phyloP scores from a whole-genome alignment of 1,140 invertebrate species.

The Drosophila nigromelanica region DNA sequence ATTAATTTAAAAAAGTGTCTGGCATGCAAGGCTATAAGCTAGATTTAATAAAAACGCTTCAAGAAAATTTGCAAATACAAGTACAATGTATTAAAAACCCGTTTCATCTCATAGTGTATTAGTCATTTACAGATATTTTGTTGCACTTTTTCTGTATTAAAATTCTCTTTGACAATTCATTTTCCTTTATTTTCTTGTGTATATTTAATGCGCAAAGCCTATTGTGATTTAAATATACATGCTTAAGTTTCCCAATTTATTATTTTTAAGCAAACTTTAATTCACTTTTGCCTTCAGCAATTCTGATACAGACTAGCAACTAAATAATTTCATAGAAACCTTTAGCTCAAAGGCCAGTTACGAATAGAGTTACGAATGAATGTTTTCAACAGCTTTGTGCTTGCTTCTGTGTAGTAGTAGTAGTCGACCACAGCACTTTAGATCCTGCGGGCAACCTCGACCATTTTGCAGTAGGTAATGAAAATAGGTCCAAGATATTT shows the following conservation, averaged over 20 bases:
- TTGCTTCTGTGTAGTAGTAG: not conserved
- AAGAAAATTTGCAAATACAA: too few species aligned
- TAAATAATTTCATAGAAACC: not conserved
- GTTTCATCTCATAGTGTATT: too few species aligned
- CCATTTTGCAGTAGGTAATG: not conserved
- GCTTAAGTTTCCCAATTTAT: not conserved
- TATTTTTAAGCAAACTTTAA: not conserved
- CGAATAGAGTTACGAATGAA: not conserved
- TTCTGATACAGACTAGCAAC: not conserved
- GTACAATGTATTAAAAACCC: too few species aligned
- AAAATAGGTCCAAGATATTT: not conserved
- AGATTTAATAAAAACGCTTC: too few species aligned
- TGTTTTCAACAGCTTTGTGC: constrained; percentile 3
- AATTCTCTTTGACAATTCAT: not conserved
- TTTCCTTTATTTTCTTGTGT: not conserved
- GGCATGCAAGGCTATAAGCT: too few species aligned
- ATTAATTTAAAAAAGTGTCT: not conserved
- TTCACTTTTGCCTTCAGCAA: not conserved
- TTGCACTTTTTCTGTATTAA: not conserved
- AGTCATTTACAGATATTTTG: too few species aligned
- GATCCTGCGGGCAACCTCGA: not conserved
- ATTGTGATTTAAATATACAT: too few species aligned
- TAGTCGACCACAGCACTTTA: not conserved
- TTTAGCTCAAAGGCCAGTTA: not conserved
- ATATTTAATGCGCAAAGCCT: not conserved